Percentiles rank a stretch among this genome's conserved stretches.
Evolutionary conservation across 2,113 vertebrate species (phyloP).

Genomic region (Ptyas mucosa): DNA sequence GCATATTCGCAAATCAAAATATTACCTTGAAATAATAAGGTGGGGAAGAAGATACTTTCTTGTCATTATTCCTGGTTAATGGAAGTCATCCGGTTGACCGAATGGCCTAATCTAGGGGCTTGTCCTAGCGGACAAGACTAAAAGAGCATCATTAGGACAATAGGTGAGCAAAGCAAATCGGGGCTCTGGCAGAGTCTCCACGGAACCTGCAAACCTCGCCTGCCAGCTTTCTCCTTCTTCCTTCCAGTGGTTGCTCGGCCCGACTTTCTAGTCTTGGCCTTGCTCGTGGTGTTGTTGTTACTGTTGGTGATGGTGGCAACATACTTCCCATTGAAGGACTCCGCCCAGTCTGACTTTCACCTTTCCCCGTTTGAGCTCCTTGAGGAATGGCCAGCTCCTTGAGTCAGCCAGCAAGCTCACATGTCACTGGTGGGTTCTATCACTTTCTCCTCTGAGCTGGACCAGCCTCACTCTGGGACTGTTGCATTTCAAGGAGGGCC

Average conservation of each 20-base stretch:
- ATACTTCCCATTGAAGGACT: background rate
- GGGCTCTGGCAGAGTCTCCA: constrained; percentile 27
- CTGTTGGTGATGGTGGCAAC: background rate
- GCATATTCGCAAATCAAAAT: background rate
- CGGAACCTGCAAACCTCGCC: constrained; percentile 43
- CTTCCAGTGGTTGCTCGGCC: constrained; percentile 37
- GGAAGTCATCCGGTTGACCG: constrained; percentile 62
- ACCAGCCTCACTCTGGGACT: background rate
- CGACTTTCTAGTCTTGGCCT: constrained; percentile 53
- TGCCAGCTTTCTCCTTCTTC: constrained; percentile 49
- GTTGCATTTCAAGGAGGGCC: background rate
- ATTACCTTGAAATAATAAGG: background rate
- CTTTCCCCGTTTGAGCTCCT: background rate
- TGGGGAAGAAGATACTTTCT: constrained; percentile 7
- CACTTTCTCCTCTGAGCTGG: background rate
- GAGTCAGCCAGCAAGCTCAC: background rate
- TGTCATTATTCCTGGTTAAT: constrained; percentile 74
- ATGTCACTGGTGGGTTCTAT: background rate
- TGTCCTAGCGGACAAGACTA: constrained; percentile 70
- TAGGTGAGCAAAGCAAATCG: constrained; percentile 21
- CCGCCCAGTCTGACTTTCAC: background rate
- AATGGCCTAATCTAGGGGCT: constrained; percentile 79
- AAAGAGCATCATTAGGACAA: constrained; percentile 55
- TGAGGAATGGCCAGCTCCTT: background rate
- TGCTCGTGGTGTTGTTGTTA: background rate